Evolutionary conservation across 1,140 invertebrate species (phyloP).

Genomic region (Popillia japonica): DNA sequence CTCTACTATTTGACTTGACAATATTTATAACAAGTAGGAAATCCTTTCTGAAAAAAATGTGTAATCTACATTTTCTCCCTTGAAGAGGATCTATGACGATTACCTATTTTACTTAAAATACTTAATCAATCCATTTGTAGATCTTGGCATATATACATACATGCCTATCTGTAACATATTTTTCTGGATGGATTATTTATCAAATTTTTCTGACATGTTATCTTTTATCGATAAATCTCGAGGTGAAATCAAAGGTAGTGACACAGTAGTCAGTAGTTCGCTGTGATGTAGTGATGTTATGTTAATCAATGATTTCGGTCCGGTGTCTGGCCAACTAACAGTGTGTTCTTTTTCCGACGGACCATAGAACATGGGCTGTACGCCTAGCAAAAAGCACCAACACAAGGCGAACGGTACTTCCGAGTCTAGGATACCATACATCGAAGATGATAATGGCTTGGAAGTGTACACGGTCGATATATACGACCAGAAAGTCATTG

Average conservation of each 20-base stretch:
- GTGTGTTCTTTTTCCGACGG: not conserved
- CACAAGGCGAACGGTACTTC: not conserved
- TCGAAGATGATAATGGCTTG: not conserved
- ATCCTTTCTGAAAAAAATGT: too few relatives aligned
- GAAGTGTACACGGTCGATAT: constrained; percentile 47
- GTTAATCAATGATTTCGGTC: not conserved
- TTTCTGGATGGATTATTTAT: not conserved
- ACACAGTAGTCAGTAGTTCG: constrained; percentile 26
- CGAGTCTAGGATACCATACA: not conserved
- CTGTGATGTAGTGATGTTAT: constrained; percentile 15
- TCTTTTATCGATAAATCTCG: constrained; percentile 14
- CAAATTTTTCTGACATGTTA: not conserved
- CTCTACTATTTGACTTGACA: too few relatives aligned
- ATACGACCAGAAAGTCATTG: constrained; percentile 63
- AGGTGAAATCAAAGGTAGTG: constrained; percentile 30
- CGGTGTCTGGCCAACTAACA: constrained; percentile 13
- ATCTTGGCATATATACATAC: not conserved
- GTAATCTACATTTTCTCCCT: too few relatives aligned
- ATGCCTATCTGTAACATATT: not conserved
- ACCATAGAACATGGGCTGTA: constrained; percentile 4
- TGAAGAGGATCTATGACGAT: too few relatives aligned
- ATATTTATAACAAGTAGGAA: too few relatives aligned
- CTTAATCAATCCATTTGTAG: too few relatives aligned
- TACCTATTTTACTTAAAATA: too few relatives aligned
- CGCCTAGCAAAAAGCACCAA: constrained; percentile 8